phyloP scores from a whole-genome alignment of 1,140 invertebrate genomes.

The Lysiphlebus fabarum region DNA sequence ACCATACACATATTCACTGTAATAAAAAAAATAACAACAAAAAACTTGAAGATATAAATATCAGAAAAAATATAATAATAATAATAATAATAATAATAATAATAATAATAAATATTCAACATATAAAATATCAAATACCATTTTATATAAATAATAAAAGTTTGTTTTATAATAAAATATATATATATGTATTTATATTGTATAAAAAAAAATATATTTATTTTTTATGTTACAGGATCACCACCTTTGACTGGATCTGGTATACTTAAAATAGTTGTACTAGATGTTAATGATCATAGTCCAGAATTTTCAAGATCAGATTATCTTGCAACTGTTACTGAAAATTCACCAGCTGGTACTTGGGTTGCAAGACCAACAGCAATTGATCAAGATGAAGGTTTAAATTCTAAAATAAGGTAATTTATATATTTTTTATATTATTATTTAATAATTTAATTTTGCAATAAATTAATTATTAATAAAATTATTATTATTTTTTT shows the following conservation, averaged over 20 bases:
- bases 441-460: background rate
- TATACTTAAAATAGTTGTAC: slow-evolving; percentile 80
- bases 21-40: too few species aligned
- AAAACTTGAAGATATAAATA: too few species aligned
- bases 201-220: too few species aligned
- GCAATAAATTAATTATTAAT: background rate
- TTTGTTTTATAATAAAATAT: slow-evolving; percentile 17
- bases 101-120: slow-evolving; percentile 8
- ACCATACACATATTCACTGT: too few species aligned
- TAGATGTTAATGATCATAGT: slow-evolving; percentile 91
- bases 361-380: slow-evolving; percentile 71
- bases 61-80: too few species aligned
- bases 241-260: slow-evolving; percentile 85
- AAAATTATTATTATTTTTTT: background rate
- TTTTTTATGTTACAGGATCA: slow-evolving; percentile 67
- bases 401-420: slow-evolving; percentile 79
- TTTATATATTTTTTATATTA: slow-evolving; percentile 17
- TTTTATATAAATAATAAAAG: background rate
- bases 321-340: slow-evolving; percentile 71
- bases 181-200: too few species aligned
- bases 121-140: background rate
- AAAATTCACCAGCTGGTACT: slow-evolving; percentile 73
- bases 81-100: slow-evolving; percentile 6
- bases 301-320: slow-evolving; percentile 78
- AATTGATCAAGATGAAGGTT: slow-evolving; percentile 75